phyloP scores from a whole-genome alignment of 23 tunicate species.

The Ciona savignyi region DNA sequence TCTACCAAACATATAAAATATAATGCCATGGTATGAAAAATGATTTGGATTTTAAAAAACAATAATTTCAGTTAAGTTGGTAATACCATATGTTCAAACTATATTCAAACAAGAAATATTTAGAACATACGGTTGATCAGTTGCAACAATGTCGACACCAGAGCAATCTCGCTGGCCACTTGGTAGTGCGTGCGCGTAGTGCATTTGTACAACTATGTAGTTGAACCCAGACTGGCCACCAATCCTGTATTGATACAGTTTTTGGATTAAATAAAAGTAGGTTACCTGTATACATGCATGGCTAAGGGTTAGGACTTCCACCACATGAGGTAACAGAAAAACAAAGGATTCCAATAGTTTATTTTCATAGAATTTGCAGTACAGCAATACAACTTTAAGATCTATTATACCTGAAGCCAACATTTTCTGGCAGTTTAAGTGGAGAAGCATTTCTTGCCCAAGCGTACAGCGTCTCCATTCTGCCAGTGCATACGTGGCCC shows the following conservation, averaged over 20 bases:
- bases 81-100: too few relatives aligned
- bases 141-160: constrained; percentile 33
- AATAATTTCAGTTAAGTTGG: too few relatives aligned
- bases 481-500: constrained; percentile 30
- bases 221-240: constrained; percentile 28
- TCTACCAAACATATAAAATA: too few relatives aligned
- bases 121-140: constrained; percentile 41
- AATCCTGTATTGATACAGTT: constrained; percentile 24
- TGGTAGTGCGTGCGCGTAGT: constrained; percentile 38
- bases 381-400: too few relatives aligned
- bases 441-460: constrained; percentile 89
- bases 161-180: constrained; percentile 46
- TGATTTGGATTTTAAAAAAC: too few relatives aligned
- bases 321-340: neutral
- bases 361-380: neutral
- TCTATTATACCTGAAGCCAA: constrained; percentile 61
- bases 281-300: neutral
- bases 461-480: constrained; percentile 40
- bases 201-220: constrained; percentile 75
- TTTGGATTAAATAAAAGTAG: too few relatives aligned
- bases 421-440: constrained; percentile 27
- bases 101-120: too few relatives aligned
- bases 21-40: too few relatives aligned
- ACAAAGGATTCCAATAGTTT: neutral
- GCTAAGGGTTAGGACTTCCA: neutral